Evolutionary conservation across 2,888 invertebrate species (phyloP).

Genomic region (Himalopsyche japonica): DNA sequence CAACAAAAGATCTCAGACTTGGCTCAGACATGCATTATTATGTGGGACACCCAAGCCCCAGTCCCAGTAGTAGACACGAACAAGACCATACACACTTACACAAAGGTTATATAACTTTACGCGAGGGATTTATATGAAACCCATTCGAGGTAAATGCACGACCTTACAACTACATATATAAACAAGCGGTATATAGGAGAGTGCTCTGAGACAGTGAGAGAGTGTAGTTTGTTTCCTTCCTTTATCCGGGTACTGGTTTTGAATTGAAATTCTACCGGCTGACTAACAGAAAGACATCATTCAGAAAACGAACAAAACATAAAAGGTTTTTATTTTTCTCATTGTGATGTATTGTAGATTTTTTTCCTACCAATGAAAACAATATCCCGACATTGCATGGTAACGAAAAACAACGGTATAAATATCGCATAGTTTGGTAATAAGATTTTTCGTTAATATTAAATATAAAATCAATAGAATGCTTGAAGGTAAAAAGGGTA

Average conservation of each 20-base stretch:
- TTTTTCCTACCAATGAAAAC: no score
- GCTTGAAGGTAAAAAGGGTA: no score
- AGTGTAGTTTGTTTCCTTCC: background rate
- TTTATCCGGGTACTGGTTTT: background rate
- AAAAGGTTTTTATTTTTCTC: no score
- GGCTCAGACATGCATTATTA: constrained; percentile 64
- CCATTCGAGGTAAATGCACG: constrained; percentile 19
- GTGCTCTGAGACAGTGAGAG: background rate
- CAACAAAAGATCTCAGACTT: constrained; percentile 49
- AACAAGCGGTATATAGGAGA: background rate
- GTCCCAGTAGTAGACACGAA: constrained; percentile 41
- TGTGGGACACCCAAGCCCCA: constrained; percentile 61
- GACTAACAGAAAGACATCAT: background rate
- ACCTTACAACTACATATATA: background rate
- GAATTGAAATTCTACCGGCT: background rate
- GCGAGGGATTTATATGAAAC: constrained; percentile 16
- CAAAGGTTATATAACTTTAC: constrained; percentile 3
- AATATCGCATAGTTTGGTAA: no score
- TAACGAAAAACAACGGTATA: no score
- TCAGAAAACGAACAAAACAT: no score
- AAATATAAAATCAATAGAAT: no score
- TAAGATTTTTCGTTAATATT: no score
- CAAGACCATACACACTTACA: background rate
- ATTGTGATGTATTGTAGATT: no score
- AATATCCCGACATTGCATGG: no score